Base-by-base conservation (phyloP, 2,888 invertebrate genomes). In the Ormyrus pomaceus region DNA sequence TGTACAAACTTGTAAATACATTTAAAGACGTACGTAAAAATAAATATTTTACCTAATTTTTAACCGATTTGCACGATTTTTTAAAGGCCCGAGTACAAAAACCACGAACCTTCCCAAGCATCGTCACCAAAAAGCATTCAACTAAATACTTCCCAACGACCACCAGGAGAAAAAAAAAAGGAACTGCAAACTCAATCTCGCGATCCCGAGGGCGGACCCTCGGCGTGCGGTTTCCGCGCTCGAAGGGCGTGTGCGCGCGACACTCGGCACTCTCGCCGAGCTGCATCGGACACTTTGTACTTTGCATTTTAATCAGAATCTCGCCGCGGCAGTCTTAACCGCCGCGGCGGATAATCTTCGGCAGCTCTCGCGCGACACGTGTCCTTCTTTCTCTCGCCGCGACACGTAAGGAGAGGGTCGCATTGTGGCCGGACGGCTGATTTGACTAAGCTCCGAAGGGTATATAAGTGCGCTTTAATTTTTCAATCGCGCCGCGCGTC, bases 261-360 rank as follows among this genome's bases (percentile, higher is more conserved):
- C 10, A 58, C 59, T 11, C 46, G 48, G 8, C 46, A 19, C 46
- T 2, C 46, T 19, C 50, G 13, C 34, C 13, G 53, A 7, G n/a
- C 66, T 76, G 72, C 72, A 68, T 9, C 45, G 55, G 76, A 80
- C 80, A 72, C 71, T 46, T 10, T 13, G 58, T 34, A 77, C 64
- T 69, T 77, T 80, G 73, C 77, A 80, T 77, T 80, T 73, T 69
- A 80, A 80, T 80, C 69, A 4, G 58, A 68, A 80, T 72, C 73
- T 68, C 45, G n/a, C 64, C 34, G 19, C 55, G 51, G 45, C 65
- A 45, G 50, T 73, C 61, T 77, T 69, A 69, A 34, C 34, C 70
- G 64, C 50, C 51, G 62, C 51, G 61, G 77, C 13, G 65, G 77
- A 71, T 72, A 66, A 77, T 70, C 71, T 72, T 64, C 19, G 4